Conservation (phyloP, 2,113 vertebrate species). For the Tor tambroides region DNA sequence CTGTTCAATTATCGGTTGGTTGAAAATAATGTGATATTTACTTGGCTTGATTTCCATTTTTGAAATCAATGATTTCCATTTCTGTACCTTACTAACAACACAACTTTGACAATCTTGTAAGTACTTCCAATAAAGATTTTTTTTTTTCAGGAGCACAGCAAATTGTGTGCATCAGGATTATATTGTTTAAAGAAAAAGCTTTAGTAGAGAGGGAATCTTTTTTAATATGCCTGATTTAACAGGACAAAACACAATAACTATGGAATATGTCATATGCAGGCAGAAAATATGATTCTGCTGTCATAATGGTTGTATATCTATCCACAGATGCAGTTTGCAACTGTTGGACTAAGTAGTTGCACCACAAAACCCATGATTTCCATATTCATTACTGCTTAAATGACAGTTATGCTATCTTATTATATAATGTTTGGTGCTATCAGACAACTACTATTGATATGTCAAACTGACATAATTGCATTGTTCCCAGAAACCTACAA, state of each 20-base stretch:
- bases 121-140: neutral
- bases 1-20: neutral
- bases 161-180: neutral
- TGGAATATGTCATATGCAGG: neutral
- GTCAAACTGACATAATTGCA: conserved; percentile 76
- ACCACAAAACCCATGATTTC: conserved; percentile 72
- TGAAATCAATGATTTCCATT: neutral
- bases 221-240: neutral
- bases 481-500: conserved; percentile 50
- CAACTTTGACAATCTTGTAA: neutral
- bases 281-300: neutral
- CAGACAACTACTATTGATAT: conserved; percentile 36
- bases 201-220: neutral
- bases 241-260: neutral
- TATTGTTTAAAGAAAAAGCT: neutral
- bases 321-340: conserved; percentile 63
- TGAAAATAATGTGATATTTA: neutral
- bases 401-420: conserved; percentile 64
- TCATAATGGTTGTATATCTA: neutral
- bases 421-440: neutral
- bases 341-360: conserved; percentile 51
- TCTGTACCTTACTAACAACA: neutral
- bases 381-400: conserved; percentile 73
- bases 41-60: neutral
- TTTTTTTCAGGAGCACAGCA: neutral